These are phyloP conservation scores for Melopsittacus undulatus DNA, from an alignment of 2,797 vertebrate species.

Conservation along the genomic window DNA sequence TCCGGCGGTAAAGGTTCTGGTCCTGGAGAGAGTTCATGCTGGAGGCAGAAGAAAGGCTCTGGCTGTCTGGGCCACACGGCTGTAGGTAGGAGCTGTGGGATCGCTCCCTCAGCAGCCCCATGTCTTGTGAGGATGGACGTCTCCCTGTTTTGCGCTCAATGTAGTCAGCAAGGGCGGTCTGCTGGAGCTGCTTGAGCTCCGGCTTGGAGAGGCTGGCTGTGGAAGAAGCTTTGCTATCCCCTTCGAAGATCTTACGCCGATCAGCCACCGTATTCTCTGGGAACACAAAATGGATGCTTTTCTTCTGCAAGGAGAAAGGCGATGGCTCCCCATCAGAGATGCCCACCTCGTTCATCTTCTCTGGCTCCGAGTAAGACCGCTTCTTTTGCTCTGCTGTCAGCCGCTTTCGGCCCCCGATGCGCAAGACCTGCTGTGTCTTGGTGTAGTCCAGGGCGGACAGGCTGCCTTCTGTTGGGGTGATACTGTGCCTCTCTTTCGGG, in stretches of 20 bases:
- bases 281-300: constrained; percentile 64
- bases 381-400: constrained; percentile 91
- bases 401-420: constrained; percentile 88
- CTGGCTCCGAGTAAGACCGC: constrained; percentile 92
- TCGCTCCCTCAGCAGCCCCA: constrained; percentile 58
- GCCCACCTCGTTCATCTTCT: constrained; percentile 93
- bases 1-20: constrained; percentile 51
- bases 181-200: constrained; percentile 89
- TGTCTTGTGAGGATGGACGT: constrained; percentile 74
- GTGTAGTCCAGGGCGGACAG: not conserved
- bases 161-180: constrained; percentile 89
- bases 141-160: constrained; percentile 86
- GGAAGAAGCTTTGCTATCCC: constrained; percentile 74
- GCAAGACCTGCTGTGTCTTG: constrained; percentile 65
- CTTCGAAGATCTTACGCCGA: constrained; percentile 89
- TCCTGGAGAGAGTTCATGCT: constrained; percentile 90
- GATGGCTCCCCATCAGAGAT: constrained; percentile 76
- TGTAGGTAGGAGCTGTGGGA: constrained; percentile 80
- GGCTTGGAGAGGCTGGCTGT: constrained; percentile 78
- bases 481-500: constrained; percentile 86
- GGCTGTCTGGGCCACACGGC: constrained; percentile 64
- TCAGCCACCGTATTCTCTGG: constrained; percentile 87
- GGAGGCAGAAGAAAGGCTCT: constrained; percentile 82
- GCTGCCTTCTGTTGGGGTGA: constrained; percentile 75
- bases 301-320: constrained; percentile 65